Base-by-base conservation (phyloP, 1,140 invertebrate genomes). In the Sipha flava region DNA sequence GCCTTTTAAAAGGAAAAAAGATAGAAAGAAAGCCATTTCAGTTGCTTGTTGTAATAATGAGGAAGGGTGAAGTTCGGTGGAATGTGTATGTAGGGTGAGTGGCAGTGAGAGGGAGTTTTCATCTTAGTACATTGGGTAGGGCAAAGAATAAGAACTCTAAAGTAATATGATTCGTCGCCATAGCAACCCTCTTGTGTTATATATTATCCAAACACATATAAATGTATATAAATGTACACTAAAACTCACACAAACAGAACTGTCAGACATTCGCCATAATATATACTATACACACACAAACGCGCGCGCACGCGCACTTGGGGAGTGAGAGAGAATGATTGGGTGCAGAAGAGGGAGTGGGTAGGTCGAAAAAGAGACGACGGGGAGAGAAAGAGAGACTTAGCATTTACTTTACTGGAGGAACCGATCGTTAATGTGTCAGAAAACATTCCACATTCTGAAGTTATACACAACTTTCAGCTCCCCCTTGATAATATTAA, bases 381-480 rank as follows among this genome's bases (percentile, higher is more conserved):
- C 4, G 54, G 21, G 54, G 54, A 59, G 23, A 40, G 49, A 77
- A 59, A 77, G 73, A 57, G 49, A 57, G 73, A 77, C 73, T 77
- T 77, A 77, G 49, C 73, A 77, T 77, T 77, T 77, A 77, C 73
- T 77, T 77, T 77, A 59, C 73, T 59, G 26, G 73, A 77, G 73
- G 73, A 77, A 77, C 73, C 73, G 73, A 77, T 77, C 73, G 73
- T 77, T 77, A 77, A 77, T 77, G 73, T 77, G 73, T 77, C 73
- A 77, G 73, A 77, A 77, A 77, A 77, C 73, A 77, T 77, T 77
- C 73, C 73, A 77, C 73, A 77, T 77, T 77, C 52, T 77, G 47
- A 77, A 77, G 73, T 77, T 77, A 57, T 77, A 77, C 49, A 77
- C 52, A 77, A 77, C 73, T 77, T 77, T 77, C 52, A 43, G 23